Percentiles rank a stretch among this genome's conserved stretches.
Conservation (phyloP, 2,797 vertebrate genomes). For the Leucoraja ocellata region DNA sequence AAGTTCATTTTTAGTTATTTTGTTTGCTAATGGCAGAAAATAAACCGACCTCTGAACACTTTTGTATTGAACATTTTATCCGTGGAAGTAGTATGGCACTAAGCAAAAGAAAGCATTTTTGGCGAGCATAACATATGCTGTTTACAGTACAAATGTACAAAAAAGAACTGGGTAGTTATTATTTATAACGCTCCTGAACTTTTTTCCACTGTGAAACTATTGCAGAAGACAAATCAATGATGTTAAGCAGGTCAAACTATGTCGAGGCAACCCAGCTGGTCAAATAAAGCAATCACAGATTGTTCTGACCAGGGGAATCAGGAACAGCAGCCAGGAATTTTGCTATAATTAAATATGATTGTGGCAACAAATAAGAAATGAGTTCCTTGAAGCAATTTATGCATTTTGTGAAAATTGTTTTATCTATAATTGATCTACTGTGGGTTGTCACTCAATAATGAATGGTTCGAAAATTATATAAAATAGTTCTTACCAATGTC, state of each 20-base stretch:
- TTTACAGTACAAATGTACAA: background rate
- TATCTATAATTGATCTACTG: background rate
- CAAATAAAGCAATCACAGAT: background rate
- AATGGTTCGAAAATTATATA: background rate
- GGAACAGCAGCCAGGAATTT: background rate
- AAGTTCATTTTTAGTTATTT: background rate
- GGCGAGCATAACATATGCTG: background rate
- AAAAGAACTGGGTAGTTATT: too few species aligned
- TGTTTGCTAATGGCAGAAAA: background rate
- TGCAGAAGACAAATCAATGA: background rate
- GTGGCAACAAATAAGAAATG: background rate
- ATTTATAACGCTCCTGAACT: background rate
- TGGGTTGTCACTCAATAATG: background rate
- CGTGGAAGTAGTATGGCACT: background rate
- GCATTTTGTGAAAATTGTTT: background rate
- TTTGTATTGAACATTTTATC: background rate
- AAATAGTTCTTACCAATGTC: background rate
- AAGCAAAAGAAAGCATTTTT: background rate
- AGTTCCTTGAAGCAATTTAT: conserved; percentile 9
- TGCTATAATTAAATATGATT: background rate
- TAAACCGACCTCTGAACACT: background rate
- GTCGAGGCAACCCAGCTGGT: background rate
- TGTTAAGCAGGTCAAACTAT: background rate
- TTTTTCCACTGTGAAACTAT: background rate
- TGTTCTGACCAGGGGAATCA: background rate